Conservation (phyloP, 2,113 vertebrate species). For the Cygnus atratus region DNA sequence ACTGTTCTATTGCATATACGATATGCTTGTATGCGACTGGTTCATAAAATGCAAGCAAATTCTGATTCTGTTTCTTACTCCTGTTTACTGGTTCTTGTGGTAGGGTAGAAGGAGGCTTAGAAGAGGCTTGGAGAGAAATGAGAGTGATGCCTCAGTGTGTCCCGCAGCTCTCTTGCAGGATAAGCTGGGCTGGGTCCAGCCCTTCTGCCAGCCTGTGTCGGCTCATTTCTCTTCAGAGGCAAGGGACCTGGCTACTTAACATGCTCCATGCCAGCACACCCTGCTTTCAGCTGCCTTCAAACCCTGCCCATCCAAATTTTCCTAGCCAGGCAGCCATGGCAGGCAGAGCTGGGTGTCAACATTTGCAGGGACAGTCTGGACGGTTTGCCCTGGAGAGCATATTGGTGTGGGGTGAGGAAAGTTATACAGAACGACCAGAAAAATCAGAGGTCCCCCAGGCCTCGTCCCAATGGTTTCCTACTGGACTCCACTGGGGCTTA, state of each 20-base stretch:
- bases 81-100: not conserved
- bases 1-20: not conserved
- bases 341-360: not conserved
- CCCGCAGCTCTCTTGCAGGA: not conserved
- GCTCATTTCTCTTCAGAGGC: not conserved
- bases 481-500: not conserved
- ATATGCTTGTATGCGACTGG: not conserved
- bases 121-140: not conserved
- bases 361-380: rapidly evolving
- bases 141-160: not conserved
- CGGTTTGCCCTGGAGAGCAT: not conserved
- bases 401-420: rapidly evolving
- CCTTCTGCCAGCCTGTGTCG: not conserved
- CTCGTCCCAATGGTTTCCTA: not conserved
- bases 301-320: not conserved
- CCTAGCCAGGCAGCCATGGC: not conserved
- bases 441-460: not conserved
- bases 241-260: not conserved
- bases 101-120: not conserved
- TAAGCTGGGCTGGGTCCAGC: not conserved
- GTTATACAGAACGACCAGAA: not conserved
- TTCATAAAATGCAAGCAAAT: not conserved
- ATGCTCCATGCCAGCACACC: not conserved
- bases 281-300: not conserved
- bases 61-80: not conserved